phyloP scores from a whole-genome alignment of 2,113 vertebrate species.

The Chionomys nivalis region DNA sequence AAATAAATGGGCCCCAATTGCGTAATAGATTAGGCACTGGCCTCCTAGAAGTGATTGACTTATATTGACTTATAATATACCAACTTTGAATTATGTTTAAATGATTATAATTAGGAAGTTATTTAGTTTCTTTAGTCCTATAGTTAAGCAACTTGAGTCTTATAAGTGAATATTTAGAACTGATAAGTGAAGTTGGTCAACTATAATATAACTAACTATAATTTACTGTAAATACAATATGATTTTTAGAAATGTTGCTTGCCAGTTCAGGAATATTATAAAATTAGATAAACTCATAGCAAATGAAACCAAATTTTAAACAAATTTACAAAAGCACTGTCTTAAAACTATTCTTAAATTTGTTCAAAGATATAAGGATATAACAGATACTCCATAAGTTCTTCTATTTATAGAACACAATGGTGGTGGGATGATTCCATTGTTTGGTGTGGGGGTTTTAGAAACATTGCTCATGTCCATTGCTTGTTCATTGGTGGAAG shows the following conservation, averaged over 20 bases:
- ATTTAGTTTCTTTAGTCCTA: neutral
- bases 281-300: neutral
- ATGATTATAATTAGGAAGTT: slow-evolving; percentile 8
- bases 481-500: slow-evolving; percentile 71
- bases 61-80: slow-evolving; percentile 10
- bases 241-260: slow-evolving; percentile 45
- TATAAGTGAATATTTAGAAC: slow-evolving; percentile 6
- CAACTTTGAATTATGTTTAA: neutral
- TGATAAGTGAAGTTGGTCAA: neutral
- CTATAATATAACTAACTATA: neutral
- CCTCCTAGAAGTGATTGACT: neutral
- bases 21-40: neutral
- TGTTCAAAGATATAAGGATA: neutral
- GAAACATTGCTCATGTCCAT: slow-evolving; percentile 44
- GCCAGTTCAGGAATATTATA: neutral
- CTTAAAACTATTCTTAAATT: slow-evolving; percentile 53
- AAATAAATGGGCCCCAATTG: neutral
- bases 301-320: slow-evolving; percentile 40
- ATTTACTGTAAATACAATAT: slow-evolving; percentile 8
- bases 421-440: slow-evolving; percentile 22
- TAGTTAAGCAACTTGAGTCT: neutral
- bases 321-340: slow-evolving; percentile 28
- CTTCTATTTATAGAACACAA: slow-evolving; percentile 25
- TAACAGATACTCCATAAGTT: slow-evolving; percentile 61
- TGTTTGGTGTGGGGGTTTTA: slow-evolving; percentile 52